These are phyloP conservation scores for Ailuropoda melanoleuca DNA, from an alignment of 2,113 vertebrate genomes.

Conservation along the genomic window DNA sequence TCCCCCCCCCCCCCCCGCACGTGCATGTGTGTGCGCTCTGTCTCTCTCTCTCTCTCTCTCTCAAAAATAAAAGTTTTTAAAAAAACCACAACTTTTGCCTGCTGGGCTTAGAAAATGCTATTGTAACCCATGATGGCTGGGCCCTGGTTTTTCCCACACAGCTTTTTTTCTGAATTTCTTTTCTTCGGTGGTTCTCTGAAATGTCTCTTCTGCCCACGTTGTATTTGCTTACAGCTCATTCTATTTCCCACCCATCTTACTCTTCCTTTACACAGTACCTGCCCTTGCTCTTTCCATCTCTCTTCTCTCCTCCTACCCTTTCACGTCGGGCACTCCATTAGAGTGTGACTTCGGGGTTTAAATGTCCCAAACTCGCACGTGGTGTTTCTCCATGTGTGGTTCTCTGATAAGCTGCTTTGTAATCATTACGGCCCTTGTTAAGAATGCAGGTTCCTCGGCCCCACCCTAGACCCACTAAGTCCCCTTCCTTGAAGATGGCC, in stretches of 20 bases:
- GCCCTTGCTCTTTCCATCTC: too few relatives aligned
- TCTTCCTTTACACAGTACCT: background rate
- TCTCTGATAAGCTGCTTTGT: background rate
- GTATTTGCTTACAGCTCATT: accelerated
- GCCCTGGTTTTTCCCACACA: background rate
- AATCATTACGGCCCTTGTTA: background rate
- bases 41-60: too few relatives aligned
- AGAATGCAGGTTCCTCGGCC: background rate
- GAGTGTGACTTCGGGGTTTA: background rate
- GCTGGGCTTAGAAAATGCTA: background rate
- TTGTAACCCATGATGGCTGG: accelerated
- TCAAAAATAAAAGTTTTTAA: too few relatives aligned
- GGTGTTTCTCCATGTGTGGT: background rate
- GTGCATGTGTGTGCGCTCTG: too few relatives aligned
- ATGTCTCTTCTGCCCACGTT: background rate
- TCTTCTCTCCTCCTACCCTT: background rate
- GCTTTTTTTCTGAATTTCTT: background rate
- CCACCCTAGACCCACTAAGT: too few relatives aligned
- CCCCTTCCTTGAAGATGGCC: too few relatives aligned
- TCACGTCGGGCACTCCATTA: background rate
- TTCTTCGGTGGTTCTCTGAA: background rate
- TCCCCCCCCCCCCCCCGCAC: too few relatives aligned
- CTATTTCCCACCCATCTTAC: accelerated
- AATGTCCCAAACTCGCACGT: accelerated
- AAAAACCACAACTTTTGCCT: background rate